Base-by-base conservation (phyloP, 2,888 invertebrate genomes). In the Polylopha cassiicola region DNA sequence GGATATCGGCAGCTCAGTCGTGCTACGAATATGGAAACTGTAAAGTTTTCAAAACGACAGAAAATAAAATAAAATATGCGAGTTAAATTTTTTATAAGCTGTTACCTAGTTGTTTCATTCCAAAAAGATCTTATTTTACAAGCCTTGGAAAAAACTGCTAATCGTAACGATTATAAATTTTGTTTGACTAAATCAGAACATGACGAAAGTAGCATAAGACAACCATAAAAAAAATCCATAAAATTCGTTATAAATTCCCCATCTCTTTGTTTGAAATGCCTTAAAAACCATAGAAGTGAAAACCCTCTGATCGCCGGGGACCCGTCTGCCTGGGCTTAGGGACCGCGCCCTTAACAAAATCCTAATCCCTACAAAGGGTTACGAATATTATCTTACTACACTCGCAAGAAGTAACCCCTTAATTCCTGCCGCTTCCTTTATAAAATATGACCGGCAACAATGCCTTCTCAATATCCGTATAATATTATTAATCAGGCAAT, bases 351-450 rank as follows among this genome's bases (percentile, higher is more conserved):
- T 82, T 80, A 84, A 84, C 84, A 80, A 81, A 84, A 84, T 84
- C 84, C 84, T 82, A 84, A 84, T 85, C 82, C 78, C 73, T 66
- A 74, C 82, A 84, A 84, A 85, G 84, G 84, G 84, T 84, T 84
- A 84, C 67, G 73, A 77, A 79, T 75, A 84, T 82, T 80, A 82
- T 82, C 84, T 82, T 82, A 80, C 80, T 80, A 81, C 67, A 68
- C 70, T 68, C 67, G 60, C 77, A 81, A 84, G 82, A 79, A 80
- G 68, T 80, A 77, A 76, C 73, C 76, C 78, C 65, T 76, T 79
- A 76, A 79, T 73, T 71, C 72, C 51, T 53, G 52, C 52, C 50
- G 64, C 58, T 64, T 70, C 68, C 65, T 65, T 61, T 62, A 50
- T 65, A 65, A 74, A 73, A 71, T 73, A 72, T 67, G 62, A 65